Base-by-base conservation (phyloP, 2,113 vertebrate genomes). In the Ciconia stormi region DNA sequence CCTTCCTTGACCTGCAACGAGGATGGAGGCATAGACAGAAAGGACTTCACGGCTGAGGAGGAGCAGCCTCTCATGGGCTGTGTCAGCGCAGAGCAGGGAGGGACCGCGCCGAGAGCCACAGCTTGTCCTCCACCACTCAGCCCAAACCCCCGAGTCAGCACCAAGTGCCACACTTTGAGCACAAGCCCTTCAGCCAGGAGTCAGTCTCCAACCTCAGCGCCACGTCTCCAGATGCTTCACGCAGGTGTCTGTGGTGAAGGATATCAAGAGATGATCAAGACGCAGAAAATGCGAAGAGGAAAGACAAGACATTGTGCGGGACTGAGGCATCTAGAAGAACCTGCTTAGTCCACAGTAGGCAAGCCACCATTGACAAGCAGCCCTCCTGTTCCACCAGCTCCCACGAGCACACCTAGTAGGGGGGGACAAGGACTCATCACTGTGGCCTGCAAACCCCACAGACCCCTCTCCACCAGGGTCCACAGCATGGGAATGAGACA, bases 31-130 rank as follows among this genome's bases (percentile, higher is more conserved):
- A 82, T 0, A 18, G 32, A 26, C 11, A 49, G 40, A 17, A 38
- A 26, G 21, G 38, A 34, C 70, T 61, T 53, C 15, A 11, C 0
- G 0, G 26, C 6, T 62, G 47, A 47, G 63, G 65, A 73, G 27
- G 6, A 72, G 44, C n/a, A 50, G 36, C 38, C 52, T 66, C 59
- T 73, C 50, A 6, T 5, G 72, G 29, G 40, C 49, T 32, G 6
- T 23, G 36, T n/a, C 69, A n/a, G 36, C 1, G 1, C 38, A n/a
- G 71, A 38, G 52, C 2, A 3, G 23, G 26, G 30, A n/a, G 52
- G 27, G 52, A 63, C 3, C 1, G 1, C 0, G 1, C 17, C 3
- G 11, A 77, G 36, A 81, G 32, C 30, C 78, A 44, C 46, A 36
- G 59, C 46, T 55, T 53, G 65, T 36, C 50, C 67, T 56, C 29